phyloP scores from a whole-genome alignment of 2,797 vertebrate genomes.

The Melanotaenia pygmaea region DNA sequence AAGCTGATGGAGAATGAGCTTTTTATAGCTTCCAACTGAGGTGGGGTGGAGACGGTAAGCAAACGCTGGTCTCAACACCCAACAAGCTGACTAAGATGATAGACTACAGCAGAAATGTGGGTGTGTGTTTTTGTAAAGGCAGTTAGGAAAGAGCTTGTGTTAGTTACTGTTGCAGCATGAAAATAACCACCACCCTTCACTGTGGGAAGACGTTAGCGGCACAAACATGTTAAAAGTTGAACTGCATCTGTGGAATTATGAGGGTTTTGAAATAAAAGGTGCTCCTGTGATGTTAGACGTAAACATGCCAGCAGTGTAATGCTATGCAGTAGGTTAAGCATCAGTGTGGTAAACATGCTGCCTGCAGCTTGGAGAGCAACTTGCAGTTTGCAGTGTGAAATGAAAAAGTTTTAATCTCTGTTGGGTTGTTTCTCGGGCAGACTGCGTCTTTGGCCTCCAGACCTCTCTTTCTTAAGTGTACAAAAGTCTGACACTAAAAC shows the following conservation, averaged over 20 bases:
- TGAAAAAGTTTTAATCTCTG: no score
- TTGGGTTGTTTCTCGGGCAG: no score
- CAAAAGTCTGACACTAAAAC: no score
- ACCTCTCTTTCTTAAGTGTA: no score
- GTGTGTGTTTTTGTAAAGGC: neutral
- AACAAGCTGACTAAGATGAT: slow-evolving; percentile 1
- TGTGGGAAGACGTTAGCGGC: neutral
- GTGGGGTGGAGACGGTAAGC: no score
- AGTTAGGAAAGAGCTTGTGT: neutral
- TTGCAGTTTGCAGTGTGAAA: neutral
- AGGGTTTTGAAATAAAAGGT: neutral
- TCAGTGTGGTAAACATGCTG: neutral
- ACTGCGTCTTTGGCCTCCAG: no score
- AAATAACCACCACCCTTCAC: neutral
- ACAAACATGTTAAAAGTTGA: neutral
- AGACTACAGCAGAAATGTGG: neutral
- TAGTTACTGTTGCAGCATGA: neutral
- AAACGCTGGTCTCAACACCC: neutral
- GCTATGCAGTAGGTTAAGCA: neutral
- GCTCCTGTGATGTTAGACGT: neutral
- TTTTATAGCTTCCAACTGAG: no score
- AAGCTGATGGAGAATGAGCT: no score
- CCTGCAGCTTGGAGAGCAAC: neutral
- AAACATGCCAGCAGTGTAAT: neutral
- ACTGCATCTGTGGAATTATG: neutral